Conservation (phyloP, 2,888 invertebrate species). For the Homarus gammarus region DNA sequence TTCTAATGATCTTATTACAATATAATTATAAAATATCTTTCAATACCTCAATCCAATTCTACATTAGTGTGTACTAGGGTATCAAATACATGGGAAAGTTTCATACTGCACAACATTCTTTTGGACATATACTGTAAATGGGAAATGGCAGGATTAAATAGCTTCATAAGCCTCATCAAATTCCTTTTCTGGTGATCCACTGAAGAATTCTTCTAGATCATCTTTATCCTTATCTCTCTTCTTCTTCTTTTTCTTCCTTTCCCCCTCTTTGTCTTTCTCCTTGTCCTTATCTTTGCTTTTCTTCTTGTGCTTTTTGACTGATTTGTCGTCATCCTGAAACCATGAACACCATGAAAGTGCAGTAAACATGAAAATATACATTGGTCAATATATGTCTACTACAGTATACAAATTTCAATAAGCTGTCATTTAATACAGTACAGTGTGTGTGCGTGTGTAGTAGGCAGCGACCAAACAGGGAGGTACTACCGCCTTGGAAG, state of each 20-base stretch:
- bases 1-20: neutral
- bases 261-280: slow-evolving; percentile 59
- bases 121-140: neutral
- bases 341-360: too few species aligned
- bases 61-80: neutral
- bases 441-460: too few species aligned
- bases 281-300: slow-evolving; percentile 73
- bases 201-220: slow-evolving; percentile 65
- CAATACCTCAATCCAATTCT: neutral
- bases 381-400: too few species aligned
- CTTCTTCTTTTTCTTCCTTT: slow-evolving; percentile 65
- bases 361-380: too few species aligned
- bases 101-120: neutral
- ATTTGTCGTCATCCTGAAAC: slow-evolving; percentile 66
- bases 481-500: too few species aligned
- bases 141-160: slow-evolving; percentile 55
- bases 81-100: neutral
- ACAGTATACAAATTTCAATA: too few species aligned
- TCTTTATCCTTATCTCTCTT: slow-evolving; percentile 62
- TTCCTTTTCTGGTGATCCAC: slow-evolving; percentile 54
- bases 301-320: slow-evolving; percentile 66
- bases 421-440: too few species aligned
- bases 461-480: too few species aligned
- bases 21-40: neutral
- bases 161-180: slow-evolving; percentile 75